A percentile compares a stretch with the other conserved stretches of the same genome.
These are phyloP conservation scores for Sciaenops ocellatus DNA, from an alignment of 2,797 vertebrate genomes.

Conservation along the genomic window DNA sequence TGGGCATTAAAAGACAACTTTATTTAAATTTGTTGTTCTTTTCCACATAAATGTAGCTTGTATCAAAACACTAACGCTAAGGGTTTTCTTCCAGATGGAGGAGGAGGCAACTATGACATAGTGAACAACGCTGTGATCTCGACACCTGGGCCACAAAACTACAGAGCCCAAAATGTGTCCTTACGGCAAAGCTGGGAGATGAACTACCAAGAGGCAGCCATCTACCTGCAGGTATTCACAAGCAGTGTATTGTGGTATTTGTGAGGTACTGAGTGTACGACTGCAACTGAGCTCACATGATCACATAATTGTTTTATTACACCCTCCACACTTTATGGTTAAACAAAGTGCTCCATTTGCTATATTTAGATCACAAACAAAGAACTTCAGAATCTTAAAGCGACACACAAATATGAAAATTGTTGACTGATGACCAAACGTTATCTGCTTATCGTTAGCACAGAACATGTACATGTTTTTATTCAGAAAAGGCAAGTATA, in stretches of 20 bases:
- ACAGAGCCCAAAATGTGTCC: conserved; percentile 81
- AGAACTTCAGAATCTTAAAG: neutral
- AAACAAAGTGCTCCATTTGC: conserved; percentile 11
- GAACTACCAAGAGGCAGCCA: conserved; percentile 98
- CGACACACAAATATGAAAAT: neutral
- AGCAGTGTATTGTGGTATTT: neutral
- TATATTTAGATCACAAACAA: conserved; percentile 5
- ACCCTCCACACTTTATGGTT: neutral
- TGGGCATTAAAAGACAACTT: neutral
- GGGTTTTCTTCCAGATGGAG: conserved; percentile 87
- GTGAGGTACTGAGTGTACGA: neutral
- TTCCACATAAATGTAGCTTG: neutral
- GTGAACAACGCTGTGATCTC: conserved; percentile 81
- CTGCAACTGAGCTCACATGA: conserved; percentile 1
- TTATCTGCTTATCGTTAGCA: neutral
- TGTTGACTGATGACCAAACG: neutral
- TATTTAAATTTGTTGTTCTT: neutral
- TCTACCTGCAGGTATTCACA: conserved; percentile 94
- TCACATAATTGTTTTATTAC: conserved; percentile 34
- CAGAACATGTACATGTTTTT: neutral
- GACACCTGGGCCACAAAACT: conserved; percentile 83
- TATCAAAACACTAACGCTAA: conserved; percentile 8
- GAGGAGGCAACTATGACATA: conserved; percentile 86
- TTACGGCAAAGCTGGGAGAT: conserved; percentile 94
- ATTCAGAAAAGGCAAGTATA: too few species aligned